Conservation (phyloP, 2,113 vertebrate genomes). For the Pteropus alecto region DNA sequence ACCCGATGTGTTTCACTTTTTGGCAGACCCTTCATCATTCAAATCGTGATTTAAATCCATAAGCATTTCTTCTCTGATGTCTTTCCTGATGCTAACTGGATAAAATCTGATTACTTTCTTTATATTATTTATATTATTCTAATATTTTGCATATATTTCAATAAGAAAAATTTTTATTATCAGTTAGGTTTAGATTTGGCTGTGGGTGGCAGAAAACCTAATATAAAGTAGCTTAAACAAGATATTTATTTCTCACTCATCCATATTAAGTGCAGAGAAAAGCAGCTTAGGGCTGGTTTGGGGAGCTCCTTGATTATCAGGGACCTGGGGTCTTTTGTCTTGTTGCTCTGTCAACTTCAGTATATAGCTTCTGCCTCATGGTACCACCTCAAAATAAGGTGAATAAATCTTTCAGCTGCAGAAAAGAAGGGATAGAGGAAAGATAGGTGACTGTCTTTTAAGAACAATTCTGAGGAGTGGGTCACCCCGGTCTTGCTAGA, state of each 20-base stretch:
- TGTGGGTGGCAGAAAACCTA: background rate
- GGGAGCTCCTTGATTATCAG: background rate
- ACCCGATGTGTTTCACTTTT: background rate
- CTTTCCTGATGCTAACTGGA: background rate
- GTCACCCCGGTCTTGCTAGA: background rate
- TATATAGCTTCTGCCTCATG: background rate
- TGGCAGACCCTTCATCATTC: background rate
- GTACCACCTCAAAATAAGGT: background rate
- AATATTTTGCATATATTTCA: background rate
- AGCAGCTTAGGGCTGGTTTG: background rate
- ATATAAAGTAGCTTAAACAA: background rate
- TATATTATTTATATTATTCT: slow-evolving; percentile 13
- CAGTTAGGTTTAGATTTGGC: background rate
- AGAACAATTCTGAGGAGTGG: background rate
- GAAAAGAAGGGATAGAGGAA: background rate
- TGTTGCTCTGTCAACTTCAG: background rate
- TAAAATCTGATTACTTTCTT: background rate
- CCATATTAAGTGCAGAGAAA: background rate
- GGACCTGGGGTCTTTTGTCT: background rate
- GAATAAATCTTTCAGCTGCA: background rate
- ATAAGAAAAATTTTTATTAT: background rate
- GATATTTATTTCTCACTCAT: slow-evolving; percentile 8
- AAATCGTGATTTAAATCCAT: background rate
- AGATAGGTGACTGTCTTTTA: background rate
- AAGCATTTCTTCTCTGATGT: background rate